Evolutionary conservation across 2,888 invertebrate species (phyloP).

Genomic region (Furcula furcula): DNA sequence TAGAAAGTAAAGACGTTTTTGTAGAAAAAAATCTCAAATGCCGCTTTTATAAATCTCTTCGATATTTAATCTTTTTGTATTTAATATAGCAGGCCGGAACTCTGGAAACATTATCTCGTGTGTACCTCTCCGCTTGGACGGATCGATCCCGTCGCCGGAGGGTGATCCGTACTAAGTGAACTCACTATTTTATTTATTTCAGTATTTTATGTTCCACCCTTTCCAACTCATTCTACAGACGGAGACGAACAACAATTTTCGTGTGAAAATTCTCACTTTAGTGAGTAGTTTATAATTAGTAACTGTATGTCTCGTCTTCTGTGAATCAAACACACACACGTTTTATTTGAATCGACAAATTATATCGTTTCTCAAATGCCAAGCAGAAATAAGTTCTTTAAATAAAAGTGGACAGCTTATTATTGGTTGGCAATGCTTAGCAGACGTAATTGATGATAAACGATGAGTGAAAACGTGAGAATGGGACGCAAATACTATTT

Average conservation of each 20-base stretch:
- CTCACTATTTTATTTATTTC: conserved; percentile 30
- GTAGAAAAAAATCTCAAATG: no score
- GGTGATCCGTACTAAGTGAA: conserved; percentile 39
- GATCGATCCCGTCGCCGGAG: conserved; percentile 62
- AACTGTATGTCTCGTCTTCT: conserved; percentile 26
- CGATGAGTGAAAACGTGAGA: conserved; percentile 41
- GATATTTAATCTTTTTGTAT: no score
- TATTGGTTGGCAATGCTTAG: conserved; percentile 7
- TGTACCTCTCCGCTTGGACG: conserved; percentile 29
- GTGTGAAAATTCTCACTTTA: conserved; percentile 6
- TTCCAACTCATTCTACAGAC: conserved; percentile 5
- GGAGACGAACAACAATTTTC: conserved; percentile 5
- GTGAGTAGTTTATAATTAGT: conserved; percentile 14
- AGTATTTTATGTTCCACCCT: background rate
- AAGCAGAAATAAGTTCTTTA: conserved; percentile 9
- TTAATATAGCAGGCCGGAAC: conserved; percentile 11
- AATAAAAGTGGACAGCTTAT: conserved; percentile 2
- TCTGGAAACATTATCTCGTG: conserved; percentile 36
- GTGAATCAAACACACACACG: conserved; percentile 67
- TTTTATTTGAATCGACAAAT: conserved; percentile 17
- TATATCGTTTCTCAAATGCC: conserved; percentile 6
- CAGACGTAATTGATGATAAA: conserved; percentile 30
- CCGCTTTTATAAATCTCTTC: conserved; percentile 1
- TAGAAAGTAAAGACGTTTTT: no score
- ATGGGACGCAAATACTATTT: conserved; percentile 24